These are phyloP conservation scores for Esox masquinongy DNA, from an alignment of 2,797 vertebrate genomes.

Conservation along the genomic window DNA sequence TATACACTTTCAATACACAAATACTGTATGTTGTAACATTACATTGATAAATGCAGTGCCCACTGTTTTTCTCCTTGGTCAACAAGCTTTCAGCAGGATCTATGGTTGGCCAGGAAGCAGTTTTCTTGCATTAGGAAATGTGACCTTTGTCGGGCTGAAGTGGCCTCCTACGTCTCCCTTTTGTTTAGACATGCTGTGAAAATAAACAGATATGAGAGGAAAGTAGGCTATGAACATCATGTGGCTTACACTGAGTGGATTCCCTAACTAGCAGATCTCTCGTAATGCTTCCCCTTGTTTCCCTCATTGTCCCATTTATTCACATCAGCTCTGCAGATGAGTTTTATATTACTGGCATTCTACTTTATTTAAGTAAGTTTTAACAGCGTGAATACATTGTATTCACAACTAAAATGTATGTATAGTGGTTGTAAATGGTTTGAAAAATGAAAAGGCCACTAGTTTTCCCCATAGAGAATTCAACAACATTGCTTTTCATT, in stretches of 20 bases:
- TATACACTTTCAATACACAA: neutral
- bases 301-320: slow-evolving; percentile 25
- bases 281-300: slow-evolving; percentile 34
- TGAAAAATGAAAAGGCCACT: too few species aligned
- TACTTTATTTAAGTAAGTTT: slow-evolving; percentile 35
- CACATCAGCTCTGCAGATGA: slow-evolving; percentile 25
- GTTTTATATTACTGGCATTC: slow-evolving; percentile 14
- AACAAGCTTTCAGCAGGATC: slow-evolving; percentile 22
- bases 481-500: too few species aligned
- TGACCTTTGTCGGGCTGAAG: slow-evolving; percentile 75
- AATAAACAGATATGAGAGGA: slow-evolving; percentile 75
- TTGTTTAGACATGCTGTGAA: slow-evolving; percentile 77
- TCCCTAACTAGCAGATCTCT: slow-evolving; percentile 28
- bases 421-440: neutral
- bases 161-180: slow-evolving; percentile 68
- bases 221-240: slow-evolving; percentile 57
- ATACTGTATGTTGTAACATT: neutral
- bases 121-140: slow-evolving; percentile 80
- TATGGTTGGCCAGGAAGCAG: slow-evolving; percentile 65
- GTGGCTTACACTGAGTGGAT: slow-evolving; percentile 33
- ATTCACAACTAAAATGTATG: neutral
- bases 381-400: neutral
- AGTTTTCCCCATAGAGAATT: too few species aligned
- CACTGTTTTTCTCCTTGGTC: neutral
- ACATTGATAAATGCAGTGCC: neutral